phyloP scores from a whole-genome alignment of 2,113 vertebrate species.

The Campylomormyrus tamandua region DNA sequence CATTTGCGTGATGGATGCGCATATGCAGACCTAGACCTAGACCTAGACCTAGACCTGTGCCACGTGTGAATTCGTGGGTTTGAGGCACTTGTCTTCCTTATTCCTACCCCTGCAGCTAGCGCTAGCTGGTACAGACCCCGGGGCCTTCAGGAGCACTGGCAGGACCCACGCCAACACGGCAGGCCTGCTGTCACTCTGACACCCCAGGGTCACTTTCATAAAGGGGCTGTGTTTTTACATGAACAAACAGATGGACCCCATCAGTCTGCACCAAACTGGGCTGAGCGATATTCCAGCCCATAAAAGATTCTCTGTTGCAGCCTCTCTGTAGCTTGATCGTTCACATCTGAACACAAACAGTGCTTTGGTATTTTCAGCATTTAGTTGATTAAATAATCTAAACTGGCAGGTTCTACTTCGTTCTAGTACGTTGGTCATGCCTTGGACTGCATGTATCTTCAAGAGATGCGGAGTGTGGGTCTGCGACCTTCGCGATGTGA shows the following conservation, averaged over 20 bases:
- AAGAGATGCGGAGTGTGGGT: not conserved
- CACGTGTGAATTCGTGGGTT: not conserved
- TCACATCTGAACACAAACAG: not conserved
- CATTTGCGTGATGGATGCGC: slow-evolving; percentile 9
- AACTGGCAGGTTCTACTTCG: not conserved
- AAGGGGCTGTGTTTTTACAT: not conserved
- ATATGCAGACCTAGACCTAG: not conserved
- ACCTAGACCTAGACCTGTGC: not conserved
- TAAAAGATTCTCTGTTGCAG: not conserved
- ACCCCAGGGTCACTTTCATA: not conserved
- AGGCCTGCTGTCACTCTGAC: not conserved
- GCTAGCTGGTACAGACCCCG: slow-evolving; percentile 71
- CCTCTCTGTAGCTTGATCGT: not conserved
- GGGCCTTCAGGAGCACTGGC: not conserved
- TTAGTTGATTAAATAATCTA: not conserved
- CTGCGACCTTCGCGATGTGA: not conserved
- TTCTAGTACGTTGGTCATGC: not conserved
- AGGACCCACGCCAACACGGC: not conserved
- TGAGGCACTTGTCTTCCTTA: slow-evolving; percentile 42
- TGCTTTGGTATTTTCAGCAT: not conserved
- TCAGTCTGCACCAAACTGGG: not conserved
- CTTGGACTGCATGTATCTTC: not conserved
- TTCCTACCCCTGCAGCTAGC: slow-evolving; percentile 53
- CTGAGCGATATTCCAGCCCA: not conserved
- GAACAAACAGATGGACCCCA: not conserved